A percentile compares a stretch with the other conserved stretches of the same genome.
These are phyloP conservation scores for Torymus texanus DNA, from an alignment of 2,888 invertebrate genomes.

Conservation along the genomic window DNA sequence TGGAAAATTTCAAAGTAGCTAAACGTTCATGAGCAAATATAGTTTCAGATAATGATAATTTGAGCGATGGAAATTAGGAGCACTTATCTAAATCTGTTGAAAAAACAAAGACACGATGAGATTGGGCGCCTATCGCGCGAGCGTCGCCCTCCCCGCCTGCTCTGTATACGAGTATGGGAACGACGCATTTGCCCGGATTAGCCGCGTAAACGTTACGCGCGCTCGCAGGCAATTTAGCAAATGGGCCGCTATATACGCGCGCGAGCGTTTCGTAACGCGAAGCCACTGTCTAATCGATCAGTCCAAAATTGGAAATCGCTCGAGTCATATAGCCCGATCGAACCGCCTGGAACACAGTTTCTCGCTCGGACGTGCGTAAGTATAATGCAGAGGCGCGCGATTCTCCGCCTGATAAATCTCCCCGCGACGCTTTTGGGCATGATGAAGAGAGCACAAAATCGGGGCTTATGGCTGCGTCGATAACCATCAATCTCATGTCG, in stretches of 20 bases:
- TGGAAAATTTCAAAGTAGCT: constrained; percentile 24
- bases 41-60: constrained; percentile 41
- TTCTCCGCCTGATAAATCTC: constrained; percentile 38
- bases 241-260: constrained; percentile 10
- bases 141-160: not conserved
- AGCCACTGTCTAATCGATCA: constrained; percentile 39
- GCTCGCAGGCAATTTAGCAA: constrained; percentile 41
- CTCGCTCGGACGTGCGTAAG: not conserved
- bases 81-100: constrained; percentile 15
- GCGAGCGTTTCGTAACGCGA: constrained; percentile 33
- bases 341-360: not conserved
- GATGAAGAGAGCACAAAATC: too few species aligned
- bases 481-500: constrained; percentile 16
- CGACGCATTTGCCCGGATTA: constrained; percentile 44
- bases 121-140: not conserved
- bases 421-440: not conserved
- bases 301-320: constrained; percentile 46
- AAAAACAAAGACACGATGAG: constrained; percentile 6
- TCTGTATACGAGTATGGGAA: not conserved
- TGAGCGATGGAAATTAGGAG: constrained; percentile 34
- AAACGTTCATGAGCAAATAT: constrained; percentile 11
- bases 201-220: not conserved
- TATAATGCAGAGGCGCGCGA: constrained; percentile 3
- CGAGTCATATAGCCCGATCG: not conserved
- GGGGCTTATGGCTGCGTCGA: not conserved